Conservation (phyloP, 2,113 vertebrate species). For the Phalacrocorax pelagicus region DNA sequence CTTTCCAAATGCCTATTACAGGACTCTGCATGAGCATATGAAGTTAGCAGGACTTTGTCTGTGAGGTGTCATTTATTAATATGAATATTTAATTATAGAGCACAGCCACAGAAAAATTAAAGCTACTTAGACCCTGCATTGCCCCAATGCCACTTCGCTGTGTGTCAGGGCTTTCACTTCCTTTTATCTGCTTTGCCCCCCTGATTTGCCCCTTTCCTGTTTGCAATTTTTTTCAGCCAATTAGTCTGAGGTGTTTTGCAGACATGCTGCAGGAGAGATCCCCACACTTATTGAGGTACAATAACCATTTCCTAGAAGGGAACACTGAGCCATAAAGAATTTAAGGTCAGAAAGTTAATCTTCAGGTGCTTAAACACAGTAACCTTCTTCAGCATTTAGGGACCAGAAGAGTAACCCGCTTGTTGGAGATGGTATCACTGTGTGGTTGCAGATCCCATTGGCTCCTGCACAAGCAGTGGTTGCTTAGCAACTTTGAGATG, state of each 20-base stretch:
- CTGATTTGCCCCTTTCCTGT: not conserved
- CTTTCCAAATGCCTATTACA: not conserved
- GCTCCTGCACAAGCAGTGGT: not conserved
- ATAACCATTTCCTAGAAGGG: not conserved
- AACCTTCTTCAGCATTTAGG: not conserved
- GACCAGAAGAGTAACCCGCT: not conserved
- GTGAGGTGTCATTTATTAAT: not conserved
- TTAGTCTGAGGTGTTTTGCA: not conserved
- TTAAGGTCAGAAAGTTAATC: not conserved
- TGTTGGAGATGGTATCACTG: not conserved
- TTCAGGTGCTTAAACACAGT: not conserved
- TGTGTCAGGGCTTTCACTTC: not conserved
- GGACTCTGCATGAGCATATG: not conserved
- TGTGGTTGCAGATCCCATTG: fast-evolving
- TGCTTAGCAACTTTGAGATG: slow-evolving; percentile 45
- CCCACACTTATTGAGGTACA: not conserved
- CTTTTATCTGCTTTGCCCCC: not conserved
- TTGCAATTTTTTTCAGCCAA: not conserved
- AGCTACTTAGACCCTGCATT: not conserved
- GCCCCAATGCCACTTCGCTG: fast-evolving
- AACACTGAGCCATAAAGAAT: not conserved
- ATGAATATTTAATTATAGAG: not conserved
- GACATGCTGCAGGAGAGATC: fast-evolving
- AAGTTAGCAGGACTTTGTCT: not conserved
- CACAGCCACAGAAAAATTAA: not conserved